phyloP scores from a whole-genome alignment of 1,140 invertebrate species.

The Popillia japonica region DNA sequence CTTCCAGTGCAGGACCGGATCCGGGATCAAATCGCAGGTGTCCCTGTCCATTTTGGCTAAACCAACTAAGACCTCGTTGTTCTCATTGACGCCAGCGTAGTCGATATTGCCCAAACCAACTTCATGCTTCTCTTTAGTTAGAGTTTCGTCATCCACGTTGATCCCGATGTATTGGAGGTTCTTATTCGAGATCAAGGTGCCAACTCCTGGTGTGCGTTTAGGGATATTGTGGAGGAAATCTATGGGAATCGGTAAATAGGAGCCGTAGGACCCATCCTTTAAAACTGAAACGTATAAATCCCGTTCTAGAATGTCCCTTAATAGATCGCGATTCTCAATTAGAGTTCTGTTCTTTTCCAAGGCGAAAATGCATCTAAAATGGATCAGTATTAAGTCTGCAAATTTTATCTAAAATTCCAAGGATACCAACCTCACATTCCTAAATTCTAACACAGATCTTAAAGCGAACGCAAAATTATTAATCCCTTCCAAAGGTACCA shows the following conservation, averaged over 20 bases:
- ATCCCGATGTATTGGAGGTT: constrained; percentile 48
- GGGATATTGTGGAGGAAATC: constrained; percentile 50
- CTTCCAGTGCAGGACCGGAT: constrained; percentile 62
- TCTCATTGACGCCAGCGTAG: constrained; percentile 51
- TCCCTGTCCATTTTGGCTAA: constrained; percentile 53
- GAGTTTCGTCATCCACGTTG: constrained; percentile 55
- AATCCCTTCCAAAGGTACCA: constrained; percentile 55
- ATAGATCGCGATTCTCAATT: neutral
- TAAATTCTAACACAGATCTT: constrained; percentile 31
- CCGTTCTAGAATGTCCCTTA: constrained; percentile 45
- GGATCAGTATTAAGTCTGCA: too few species aligned
- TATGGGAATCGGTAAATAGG: constrained; percentile 49
- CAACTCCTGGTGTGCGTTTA: neutral
- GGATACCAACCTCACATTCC: constrained; percentile 40
- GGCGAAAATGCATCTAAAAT: constrained; percentile 49
- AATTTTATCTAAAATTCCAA: neutral
- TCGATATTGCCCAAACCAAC: constrained; percentile 56
- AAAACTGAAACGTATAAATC: constrained; percentile 50
- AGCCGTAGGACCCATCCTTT: constrained; percentile 49
- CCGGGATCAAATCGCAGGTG: constrained; percentile 51
- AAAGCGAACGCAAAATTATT: constrained; percentile 51
- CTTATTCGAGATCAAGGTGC: constrained; percentile 9
- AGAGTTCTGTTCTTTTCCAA: constrained; percentile 50
- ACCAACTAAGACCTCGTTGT: constrained; percentile 52
- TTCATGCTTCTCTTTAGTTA: constrained; percentile 46